Percentiles rank a stretch among this genome's conserved stretches.
Evolutionary conservation across 1,140 invertebrate species (phyloP).

Genomic region (Papilio machaon): DNA sequence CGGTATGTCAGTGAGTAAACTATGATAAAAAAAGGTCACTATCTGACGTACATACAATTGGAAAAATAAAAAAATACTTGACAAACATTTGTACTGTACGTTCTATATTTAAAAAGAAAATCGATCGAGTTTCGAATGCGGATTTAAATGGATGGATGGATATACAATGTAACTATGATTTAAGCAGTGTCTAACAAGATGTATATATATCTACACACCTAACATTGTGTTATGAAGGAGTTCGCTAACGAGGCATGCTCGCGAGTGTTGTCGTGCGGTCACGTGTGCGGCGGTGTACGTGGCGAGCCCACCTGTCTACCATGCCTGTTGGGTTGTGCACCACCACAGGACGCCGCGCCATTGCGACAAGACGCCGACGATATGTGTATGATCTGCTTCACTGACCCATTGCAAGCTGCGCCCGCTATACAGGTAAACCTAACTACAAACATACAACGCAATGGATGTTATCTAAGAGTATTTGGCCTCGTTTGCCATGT

Average conservation of each 20-base stretch:
- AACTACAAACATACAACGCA: not conserved
- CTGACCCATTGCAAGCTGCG: constrained; percentile 96
- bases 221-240: constrained; percentile 82
- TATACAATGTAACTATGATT: too few species aligned
- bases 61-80: too few species aligned
- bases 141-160: too few species aligned
- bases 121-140: too few species aligned
- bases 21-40: too few species aligned
- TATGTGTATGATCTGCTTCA: constrained; percentile 99
- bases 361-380: constrained; percentile 98
- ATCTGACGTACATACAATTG: too few species aligned
- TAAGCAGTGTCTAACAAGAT: too few species aligned
- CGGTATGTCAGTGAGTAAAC: too few species aligned
- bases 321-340: constrained; percentile 92
- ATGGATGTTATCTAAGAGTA: too few species aligned
- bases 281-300: constrained; percentile 95
- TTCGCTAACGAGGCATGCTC: constrained; percentile 92
- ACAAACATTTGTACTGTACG: too few species aligned
- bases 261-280: constrained; percentile 93
- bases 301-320: constrained; percentile 93
- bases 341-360: constrained; percentile 67
- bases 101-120: too few species aligned
- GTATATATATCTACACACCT: not conserved
- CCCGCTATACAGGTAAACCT: constrained; percentile 92
- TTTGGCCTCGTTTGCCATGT: not conserved